Evolutionary conservation across 2,888 invertebrate species (phyloP).

Genomic region (Gastracanthus pulcherrimus): DNA sequence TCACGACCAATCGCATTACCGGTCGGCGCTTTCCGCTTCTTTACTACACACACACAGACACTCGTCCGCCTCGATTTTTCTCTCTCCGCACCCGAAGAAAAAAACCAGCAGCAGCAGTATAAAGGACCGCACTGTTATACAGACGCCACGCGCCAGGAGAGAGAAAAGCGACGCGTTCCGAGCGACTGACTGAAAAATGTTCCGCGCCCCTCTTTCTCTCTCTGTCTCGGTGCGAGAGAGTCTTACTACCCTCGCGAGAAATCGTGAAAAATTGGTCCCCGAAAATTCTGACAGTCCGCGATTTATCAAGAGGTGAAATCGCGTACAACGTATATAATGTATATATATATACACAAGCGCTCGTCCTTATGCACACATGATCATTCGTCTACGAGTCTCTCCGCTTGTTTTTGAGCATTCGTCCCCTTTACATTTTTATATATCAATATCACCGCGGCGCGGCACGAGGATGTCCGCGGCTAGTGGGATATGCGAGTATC

Average conservation of each 20-base stretch:
- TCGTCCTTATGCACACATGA: not conserved
- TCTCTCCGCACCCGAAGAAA: not conserved
- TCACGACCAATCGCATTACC: slow-evolving; percentile 40
- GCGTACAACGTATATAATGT: slow-evolving; percentile 22
- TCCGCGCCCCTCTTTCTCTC: too few relatives aligned
- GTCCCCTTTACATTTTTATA: slow-evolving; percentile 62
- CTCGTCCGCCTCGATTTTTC: slow-evolving; percentile 23
- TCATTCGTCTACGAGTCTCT: not conserved
- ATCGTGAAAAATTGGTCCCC: slow-evolving; percentile 74
- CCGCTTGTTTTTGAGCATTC: slow-evolving; percentile 50
- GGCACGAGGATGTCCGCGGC: slow-evolving; percentile 64
- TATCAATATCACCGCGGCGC: slow-evolving; percentile 69
- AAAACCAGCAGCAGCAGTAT: too few relatives aligned
- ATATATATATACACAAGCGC: slow-evolving; percentile 12
- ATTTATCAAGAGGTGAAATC: slow-evolving; percentile 71
- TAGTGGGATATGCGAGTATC: too few relatives aligned
- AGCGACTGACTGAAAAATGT: slow-evolving; percentile 75
- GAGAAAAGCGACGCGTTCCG: slow-evolving; percentile 65
- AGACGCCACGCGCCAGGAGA: not conserved
- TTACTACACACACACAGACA: not conserved
- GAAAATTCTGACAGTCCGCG: slow-evolving; percentile 72
- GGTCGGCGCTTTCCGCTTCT: not conserved
- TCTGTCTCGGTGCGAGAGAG: too few relatives aligned
- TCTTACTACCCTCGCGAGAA: slow-evolving; percentile 63
- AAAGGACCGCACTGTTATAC: too few relatives aligned